A percentile compares a stretch with the other conserved stretches of the same genome.
Evolutionary conservation across 2,888 invertebrate species (phyloP).

Genomic region (Tortricodes alternella): DNA sequence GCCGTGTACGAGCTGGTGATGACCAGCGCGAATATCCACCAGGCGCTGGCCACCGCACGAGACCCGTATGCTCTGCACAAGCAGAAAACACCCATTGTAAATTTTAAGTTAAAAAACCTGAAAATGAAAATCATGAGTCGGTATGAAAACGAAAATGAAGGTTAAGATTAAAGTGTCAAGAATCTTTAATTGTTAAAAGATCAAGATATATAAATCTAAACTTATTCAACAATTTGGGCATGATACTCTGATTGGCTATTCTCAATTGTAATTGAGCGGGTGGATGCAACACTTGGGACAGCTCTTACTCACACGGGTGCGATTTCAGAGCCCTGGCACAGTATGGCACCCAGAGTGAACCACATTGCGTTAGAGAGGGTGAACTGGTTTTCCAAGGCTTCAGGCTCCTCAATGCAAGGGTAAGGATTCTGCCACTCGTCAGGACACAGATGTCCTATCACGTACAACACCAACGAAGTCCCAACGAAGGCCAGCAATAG

Average conservation of each 20-base stretch:
- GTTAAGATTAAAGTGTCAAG: too few species aligned
- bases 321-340: constrained; percentile 94
- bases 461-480: constrained; percentile 90
- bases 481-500: constrained; percentile 91
- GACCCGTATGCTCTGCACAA: constrained; percentile 90
- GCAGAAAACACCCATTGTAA: too few species aligned
- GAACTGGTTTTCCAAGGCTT: constrained; percentile 92
- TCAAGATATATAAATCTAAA: too few species aligned
- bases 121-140: too few species aligned
- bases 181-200: too few species aligned
- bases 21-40: constrained; percentile 95
- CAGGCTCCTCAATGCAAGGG: constrained; percentile 92
- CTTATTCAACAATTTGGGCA: too few species aligned
- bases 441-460: constrained; percentile 91
- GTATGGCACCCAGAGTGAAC: constrained; percentile 93
- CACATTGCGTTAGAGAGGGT: constrained; percentile 92
- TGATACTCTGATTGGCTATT: too few species aligned
- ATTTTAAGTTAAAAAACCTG: too few species aligned
- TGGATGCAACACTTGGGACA: too few species aligned
- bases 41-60: constrained; percentile 91
- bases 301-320: constrained; percentile 90
- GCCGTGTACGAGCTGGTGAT: constrained; percentile 95
- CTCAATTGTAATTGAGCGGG: too few species aligned
- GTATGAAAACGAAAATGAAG: too few species aligned
- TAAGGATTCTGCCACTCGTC: constrained; percentile 95